Percentiles rank a stretch among this genome's conserved stretches.
phyloP scores from a whole-genome alignment of 2,888 invertebrate species.

The Drosophila nigricruria region DNA sequence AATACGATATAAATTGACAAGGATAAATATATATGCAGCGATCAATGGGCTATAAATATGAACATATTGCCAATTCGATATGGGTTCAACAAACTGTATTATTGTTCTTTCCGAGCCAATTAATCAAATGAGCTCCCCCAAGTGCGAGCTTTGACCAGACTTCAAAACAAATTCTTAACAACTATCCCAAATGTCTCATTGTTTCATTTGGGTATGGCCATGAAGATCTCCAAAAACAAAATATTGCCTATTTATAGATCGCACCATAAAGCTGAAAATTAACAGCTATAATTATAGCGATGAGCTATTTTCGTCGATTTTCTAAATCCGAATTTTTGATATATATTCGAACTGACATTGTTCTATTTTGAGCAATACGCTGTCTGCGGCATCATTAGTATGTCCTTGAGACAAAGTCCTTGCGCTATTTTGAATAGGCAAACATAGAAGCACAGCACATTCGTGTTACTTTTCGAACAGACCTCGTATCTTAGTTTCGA shows the following conservation, averaged over 20 bases:
- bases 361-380: too few species aligned
- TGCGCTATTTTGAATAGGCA: too few species aligned
- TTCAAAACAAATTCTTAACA: background rate
- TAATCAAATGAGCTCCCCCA: constrained; percentile 37
- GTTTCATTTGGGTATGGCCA: background rate
- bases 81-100: constrained; percentile 42
- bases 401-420: too few species aligned
- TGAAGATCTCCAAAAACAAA: background rate
- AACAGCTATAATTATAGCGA: constrained; percentile 19
- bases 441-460: too few species aligned
- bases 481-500: too few species aligned
- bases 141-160: constrained; percentile 36
- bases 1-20: constrained; percentile 45
- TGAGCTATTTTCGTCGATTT: background rate
- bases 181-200: background rate
- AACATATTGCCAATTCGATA: constrained; percentile 39
- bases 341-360: constrained; percentile 11
- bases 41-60: constrained; percentile 35
- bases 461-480: too few species aligned
- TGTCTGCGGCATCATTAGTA: too few species aligned
- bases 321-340: constrained; percentile 1
- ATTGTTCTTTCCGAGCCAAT: constrained; percentile 28
- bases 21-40: constrained; percentile 44
- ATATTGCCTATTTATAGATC: constrained; percentile 12
- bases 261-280: constrained; percentile 7